phyloP scores from a whole-genome alignment of 2,797 vertebrate genomes.

The Muraenolepis orangiensis region DNA sequence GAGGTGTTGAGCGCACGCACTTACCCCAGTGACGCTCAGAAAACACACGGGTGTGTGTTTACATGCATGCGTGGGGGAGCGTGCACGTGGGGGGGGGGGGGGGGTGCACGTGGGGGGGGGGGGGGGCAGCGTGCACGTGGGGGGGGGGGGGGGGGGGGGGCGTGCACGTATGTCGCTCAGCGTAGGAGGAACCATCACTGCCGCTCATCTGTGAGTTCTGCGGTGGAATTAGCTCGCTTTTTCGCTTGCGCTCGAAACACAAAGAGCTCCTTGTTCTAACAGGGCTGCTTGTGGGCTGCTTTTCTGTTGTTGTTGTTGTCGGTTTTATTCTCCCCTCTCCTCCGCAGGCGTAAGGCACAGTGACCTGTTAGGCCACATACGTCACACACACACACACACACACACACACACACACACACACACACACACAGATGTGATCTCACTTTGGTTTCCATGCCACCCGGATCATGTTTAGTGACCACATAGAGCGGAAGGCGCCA shows the following conservation, averaged over 20 bases:
- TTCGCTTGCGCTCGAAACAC: constrained; percentile 22
- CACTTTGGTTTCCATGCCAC: constrained; percentile 16
- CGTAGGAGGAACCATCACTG: too few species aligned
- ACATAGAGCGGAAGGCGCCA: constrained; percentile 24
- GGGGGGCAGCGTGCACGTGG: too few species aligned
- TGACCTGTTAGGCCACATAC: constrained; percentile 48
- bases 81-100: too few species aligned
- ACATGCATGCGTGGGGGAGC: too few species aligned
- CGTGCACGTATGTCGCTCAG: too few species aligned
- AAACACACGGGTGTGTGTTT: too few species aligned
- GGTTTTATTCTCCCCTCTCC: constrained; percentile 15
- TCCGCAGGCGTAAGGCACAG: constrained; percentile 36
- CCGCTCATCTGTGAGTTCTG: constrained; percentile 38
- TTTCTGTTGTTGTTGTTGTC: constrained; percentile 47
- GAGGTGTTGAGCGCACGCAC: too few species aligned
- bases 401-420: constrained; percentile 9
- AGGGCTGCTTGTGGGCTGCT: constrained; percentile 45
- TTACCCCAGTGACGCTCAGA: too few species aligned
- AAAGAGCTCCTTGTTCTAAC: neutral
- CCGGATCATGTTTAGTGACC: neutral
- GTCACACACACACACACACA: constrained; percentile 26
- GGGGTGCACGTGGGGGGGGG: too few species aligned
- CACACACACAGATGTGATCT: constrained; percentile 30
- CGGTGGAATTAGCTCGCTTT: constrained; percentile 35
- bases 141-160: too few species aligned